phyloP scores from a whole-genome alignment of 2,888 invertebrate genomes.

The Leptopilina myrica region DNA sequence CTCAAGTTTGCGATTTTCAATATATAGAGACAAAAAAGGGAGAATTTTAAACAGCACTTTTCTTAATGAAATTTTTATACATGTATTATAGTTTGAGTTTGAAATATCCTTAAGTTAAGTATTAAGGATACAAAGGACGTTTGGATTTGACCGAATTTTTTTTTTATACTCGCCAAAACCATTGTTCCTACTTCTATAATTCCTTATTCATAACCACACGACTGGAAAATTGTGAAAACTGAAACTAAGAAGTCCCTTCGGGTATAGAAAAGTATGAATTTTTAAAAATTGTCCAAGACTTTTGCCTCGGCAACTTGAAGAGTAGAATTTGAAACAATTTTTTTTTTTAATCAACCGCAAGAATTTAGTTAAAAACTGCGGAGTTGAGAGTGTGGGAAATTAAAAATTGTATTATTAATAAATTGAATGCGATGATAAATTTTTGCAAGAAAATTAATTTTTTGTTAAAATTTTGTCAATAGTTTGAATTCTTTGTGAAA shows the following conservation, averaged over 20 bases:
- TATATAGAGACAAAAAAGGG: not conserved
- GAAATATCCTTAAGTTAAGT: not conserved
- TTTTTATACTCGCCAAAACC: not conserved
- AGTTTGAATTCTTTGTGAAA: too few relatives aligned
- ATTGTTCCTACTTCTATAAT: slow-evolving; percentile 12
- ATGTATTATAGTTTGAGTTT: not conserved
- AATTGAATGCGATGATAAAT: too few relatives aligned
- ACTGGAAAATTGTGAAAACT: slow-evolving; percentile 10
- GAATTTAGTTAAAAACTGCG: too few relatives aligned
- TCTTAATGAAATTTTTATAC: not conserved
- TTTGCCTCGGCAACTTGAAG: too few relatives aligned
- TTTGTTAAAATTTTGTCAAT: too few relatives aligned
- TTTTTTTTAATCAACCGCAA: too few relatives aligned
- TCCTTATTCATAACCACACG: slow-evolving; percentile 10
- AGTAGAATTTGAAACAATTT: too few relatives aligned
- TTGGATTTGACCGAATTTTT: not conserved
- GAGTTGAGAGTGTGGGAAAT: too few relatives aligned
- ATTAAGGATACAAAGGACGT: not conserved
- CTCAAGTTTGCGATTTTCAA: too few relatives aligned
- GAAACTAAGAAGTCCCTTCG: not conserved
- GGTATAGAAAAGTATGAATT: not conserved
- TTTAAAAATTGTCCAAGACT: too few relatives aligned
- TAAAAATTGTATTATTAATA: too few relatives aligned
- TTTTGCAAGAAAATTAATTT: too few relatives aligned
- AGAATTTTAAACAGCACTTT: not conserved